These are phyloP conservation scores for Hirundichthys speculiger DNA, from an alignment of 2,113 vertebrate species.

Conservation along the genomic window DNA sequence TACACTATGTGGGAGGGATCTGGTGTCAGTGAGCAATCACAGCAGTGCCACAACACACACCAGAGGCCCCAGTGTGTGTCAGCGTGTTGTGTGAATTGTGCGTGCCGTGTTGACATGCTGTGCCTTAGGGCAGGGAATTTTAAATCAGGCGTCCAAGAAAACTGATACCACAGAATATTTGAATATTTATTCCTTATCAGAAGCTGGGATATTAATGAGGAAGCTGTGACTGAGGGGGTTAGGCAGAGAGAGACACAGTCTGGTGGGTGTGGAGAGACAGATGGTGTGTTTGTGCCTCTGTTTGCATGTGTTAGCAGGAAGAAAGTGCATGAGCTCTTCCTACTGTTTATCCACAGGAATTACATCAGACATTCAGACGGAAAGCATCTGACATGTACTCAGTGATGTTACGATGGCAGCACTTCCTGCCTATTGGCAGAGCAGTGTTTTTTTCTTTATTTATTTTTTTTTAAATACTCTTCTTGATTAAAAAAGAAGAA, in stretches of 20 bases:
- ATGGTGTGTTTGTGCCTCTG: slow-evolving; percentile 42
- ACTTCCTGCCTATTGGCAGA: slow-evolving; percentile 9
- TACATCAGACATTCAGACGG: slow-evolving; percentile 17
- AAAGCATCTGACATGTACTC: not conserved
- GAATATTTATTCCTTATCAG: slow-evolving; percentile 71
- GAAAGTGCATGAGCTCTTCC: slow-evolving; percentile 61
- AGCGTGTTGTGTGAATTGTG: slow-evolving; percentile 35
- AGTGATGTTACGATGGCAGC: slow-evolving; percentile 5
- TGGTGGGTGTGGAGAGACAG: slow-evolving; percentile 29
- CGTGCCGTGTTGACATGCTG: slow-evolving; percentile 24
- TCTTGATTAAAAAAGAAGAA: too few species aligned
- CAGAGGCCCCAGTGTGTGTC: slow-evolving; percentile 10
- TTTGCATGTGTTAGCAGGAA: slow-evolving; percentile 9
- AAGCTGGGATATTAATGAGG: slow-evolving; percentile 53
- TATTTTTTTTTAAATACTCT: too few species aligned
- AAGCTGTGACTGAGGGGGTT: slow-evolving; percentile 56
- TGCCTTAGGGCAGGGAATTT: slow-evolving; percentile 62
- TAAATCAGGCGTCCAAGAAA: slow-evolving; percentile 65
- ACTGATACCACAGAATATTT: slow-evolving; percentile 62
- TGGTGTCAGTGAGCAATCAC: slow-evolving; percentile 35
- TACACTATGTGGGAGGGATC: slow-evolving; percentile 15
- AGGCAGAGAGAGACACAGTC: slow-evolving; percentile 20
- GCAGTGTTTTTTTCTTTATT: too few species aligned
- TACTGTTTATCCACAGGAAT: slow-evolving; percentile 54
- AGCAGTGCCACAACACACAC: slow-evolving; percentile 44